Conservation (phyloP, 2,888 invertebrate species). For the Epirrhoe alternata region DNA sequence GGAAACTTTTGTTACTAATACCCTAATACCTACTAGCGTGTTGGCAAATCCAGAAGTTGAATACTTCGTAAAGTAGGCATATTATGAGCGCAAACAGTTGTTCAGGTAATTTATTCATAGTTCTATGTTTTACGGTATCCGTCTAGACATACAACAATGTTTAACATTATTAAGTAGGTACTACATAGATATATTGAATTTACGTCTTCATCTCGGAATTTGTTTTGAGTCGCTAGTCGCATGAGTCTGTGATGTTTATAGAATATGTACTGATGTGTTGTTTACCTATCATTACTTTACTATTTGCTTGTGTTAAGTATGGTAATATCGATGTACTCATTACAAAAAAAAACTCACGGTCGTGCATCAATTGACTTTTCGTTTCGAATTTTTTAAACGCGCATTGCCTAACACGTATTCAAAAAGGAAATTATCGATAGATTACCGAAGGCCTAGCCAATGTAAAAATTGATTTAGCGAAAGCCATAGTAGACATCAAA, state of each 20-base stretch:
- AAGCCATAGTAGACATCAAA: too few relatives aligned
- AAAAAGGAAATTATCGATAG: too few relatives aligned
- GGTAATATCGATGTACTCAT: slow-evolving; percentile 37
- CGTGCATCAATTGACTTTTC: too few relatives aligned
- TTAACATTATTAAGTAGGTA: neutral
- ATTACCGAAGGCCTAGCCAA: too few relatives aligned
- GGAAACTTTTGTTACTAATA: slow-evolving; percentile 26
- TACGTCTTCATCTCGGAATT: slow-evolving; percentile 8
- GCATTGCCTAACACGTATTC: too few relatives aligned
- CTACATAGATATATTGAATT: neutral
- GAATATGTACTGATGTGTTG: slow-evolving; percentile 52
- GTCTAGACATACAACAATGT: neutral
- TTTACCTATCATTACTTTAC: slow-evolving; percentile 51
- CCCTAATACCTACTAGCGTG: too few relatives aligned
- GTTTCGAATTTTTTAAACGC: too few relatives aligned
- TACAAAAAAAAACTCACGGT: slow-evolving; percentile 17
- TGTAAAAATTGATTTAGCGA: too few relatives aligned
- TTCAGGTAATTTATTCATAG: neutral
- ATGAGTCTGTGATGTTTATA: slow-evolving; percentile 55
- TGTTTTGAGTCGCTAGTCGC: slow-evolving; percentile 51
- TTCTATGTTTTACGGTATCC: neutral
- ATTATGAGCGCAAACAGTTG: neutral
- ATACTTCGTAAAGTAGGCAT: neutral
- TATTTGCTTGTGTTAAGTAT: slow-evolving; percentile 51
- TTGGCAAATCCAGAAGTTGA: slow-evolving; percentile 7